A percentile compares a stretch with the other conserved stretches of the same genome.
Conservation (phyloP, 1,140 invertebrate species). For the Coptotermes formosanus region DNA sequence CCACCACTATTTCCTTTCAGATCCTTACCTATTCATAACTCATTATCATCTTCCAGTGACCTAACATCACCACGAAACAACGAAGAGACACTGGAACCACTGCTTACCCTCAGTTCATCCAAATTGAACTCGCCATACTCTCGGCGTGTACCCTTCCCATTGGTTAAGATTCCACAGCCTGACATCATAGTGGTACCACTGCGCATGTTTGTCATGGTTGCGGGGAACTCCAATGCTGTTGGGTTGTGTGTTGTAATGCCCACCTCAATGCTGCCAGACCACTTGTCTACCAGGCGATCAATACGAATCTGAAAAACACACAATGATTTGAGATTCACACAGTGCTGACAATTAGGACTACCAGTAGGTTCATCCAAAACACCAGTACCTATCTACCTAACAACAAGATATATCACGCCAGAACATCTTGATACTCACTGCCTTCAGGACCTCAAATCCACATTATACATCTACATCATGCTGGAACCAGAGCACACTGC, state of each 20-base stretch:
- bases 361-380: no score
- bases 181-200: conserved; percentile 97
- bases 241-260: conserved; percentile 94
- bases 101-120: conserved; percentile 78
- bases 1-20: no score
- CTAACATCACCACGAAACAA: not conserved
- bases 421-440: no score
- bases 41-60: not conserved
- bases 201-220: conserved; percentile 96
- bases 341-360: not conserved
- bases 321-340: not conserved
- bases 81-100: not conserved
- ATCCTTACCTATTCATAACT: not conserved
- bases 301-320: conserved; percentile 68
- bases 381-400: no score
- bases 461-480: no score
- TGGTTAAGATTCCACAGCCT: conserved; percentile 89
- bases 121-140: conserved; percentile 95
- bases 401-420: no score
- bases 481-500: no score
- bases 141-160: conserved; percentile 87
- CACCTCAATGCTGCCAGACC: conserved; percentile 92
- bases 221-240: conserved; percentile 83
- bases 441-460: no score
- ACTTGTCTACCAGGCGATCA: conserved; percentile 87